Evolutionary conservation across 2,113 vertebrate species (phyloP), one percentile per base, ranked within the genome.

Genomic region (Epinephelus lanceolatus): DNA sequence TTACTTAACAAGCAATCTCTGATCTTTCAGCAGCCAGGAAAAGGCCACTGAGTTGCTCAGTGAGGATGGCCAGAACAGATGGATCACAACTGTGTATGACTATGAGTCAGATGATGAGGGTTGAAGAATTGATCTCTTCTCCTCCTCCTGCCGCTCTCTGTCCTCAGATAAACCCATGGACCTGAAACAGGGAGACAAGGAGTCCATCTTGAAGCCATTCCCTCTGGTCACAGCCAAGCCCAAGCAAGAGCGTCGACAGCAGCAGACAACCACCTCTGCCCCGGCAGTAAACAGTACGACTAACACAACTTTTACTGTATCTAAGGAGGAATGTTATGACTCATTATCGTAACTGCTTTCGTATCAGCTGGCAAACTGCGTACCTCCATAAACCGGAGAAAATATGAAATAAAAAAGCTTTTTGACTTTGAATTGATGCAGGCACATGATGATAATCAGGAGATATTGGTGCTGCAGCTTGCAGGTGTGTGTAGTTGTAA

Each of bases 141-240:
- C 84, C 86, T 86, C 85, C 85, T 86, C 83, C 59, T 80, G 0
- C 65, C 80, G 6, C 80, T 73, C 70, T 80, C 53, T 93, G 89
- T 90, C 89, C 89, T 87, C 89, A 95, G 94, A 93, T 85, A 94
- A 93, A 92, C 88, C 80, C 80, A 88, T 90, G 74, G 90, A 93
- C 72, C 82, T 92, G 40, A 94, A 93, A 81, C 85, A 90, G 74
- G 86, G 83, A 80, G 91, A 91, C 52, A 93, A 93, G 79, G 90
- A 86, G 59, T 89, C 91, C 88, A 90, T 94, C 90, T 84, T 92
- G 88, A 94, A 93, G 72, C 85, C 78, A 17, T 84, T 92, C 66
- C 62, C 86, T 42, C 27, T 67, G 57, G 94, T 92, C 84, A 95
- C 94, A 40, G 78, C 84, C 77, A 95, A 92, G 80, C 94, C 95